phyloP scores from a whole-genome alignment of 2,113 vertebrate species.

The Lepisosteus osseus region DNA sequence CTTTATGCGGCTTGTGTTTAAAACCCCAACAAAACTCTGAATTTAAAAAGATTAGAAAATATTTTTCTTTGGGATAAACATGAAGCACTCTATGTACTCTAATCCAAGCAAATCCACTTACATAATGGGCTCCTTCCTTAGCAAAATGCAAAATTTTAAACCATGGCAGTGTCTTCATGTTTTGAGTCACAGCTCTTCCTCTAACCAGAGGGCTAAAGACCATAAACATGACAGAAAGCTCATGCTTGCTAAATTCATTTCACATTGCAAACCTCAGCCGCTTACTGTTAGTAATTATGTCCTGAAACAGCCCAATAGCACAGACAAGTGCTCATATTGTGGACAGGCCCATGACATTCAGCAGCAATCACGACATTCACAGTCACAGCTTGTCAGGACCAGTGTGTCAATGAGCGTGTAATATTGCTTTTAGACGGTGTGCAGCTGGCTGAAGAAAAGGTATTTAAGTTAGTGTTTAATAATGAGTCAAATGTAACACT shows the following conservation, averaged over 20 bases:
- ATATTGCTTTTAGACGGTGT: background rate
- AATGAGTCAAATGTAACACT: too few relatives aligned
- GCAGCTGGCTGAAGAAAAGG: background rate
- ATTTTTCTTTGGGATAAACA: constrained; percentile 7
- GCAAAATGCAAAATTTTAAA: background rate
- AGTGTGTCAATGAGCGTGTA: background rate
- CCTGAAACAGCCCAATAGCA: background rate
- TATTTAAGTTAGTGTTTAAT: too few relatives aligned
- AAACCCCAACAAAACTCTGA: background rate
- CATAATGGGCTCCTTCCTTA: background rate
- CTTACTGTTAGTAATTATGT: background rate
- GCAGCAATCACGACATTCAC: background rate
- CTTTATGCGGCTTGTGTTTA: background rate
- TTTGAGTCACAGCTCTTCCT: constrained; percentile 1
- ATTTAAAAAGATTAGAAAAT: background rate
- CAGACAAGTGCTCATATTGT: background rate
- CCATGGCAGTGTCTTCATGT: background rate
- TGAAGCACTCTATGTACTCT: background rate
- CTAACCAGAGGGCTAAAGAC: background rate
- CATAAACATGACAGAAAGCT: constrained; percentile 11
- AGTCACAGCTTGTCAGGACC: background rate
- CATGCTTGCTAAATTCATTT: constrained; percentile 1
- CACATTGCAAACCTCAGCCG: background rate
- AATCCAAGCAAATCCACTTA: constrained; percentile 3
- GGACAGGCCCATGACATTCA: background rate